These are phyloP conservation scores for Oppia nitens DNA, from an alignment of 1,140 invertebrate species.

Conservation along the genomic window DNA sequence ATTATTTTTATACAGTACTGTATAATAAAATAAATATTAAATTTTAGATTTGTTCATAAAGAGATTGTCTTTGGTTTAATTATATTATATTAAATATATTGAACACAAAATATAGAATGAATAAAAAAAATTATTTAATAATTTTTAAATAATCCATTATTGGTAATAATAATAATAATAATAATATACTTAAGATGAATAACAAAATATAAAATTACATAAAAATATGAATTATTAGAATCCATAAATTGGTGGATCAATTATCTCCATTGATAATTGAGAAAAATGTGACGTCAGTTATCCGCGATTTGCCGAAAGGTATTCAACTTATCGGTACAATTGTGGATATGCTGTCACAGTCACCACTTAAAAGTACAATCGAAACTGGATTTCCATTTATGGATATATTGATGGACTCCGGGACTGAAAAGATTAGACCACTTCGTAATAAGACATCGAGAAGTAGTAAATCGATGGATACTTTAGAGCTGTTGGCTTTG, in stretches of 20 bases:
- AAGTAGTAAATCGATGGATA: background rate
- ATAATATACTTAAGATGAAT: no score
- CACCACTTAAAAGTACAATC: slow-evolving; percentile 16
- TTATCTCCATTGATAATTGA: slow-evolving; percentile 20
- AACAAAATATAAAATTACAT: background rate
- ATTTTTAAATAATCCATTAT: no score
- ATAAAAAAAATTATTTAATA: no score
- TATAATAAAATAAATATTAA: no score
- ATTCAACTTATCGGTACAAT: slow-evolving; percentile 20
- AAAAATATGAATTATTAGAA: no score
- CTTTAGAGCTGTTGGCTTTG: slow-evolving; percentile 18
- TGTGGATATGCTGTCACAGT: slow-evolving; percentile 18
- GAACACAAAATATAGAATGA: no score
- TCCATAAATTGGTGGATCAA: slow-evolving; percentile 20
- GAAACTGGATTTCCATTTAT: slow-evolving; percentile 9
- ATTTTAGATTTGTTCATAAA: no score
- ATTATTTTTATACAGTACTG: no score
- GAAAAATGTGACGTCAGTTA: slow-evolving; percentile 18
- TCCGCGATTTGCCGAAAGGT: slow-evolving; percentile 20
- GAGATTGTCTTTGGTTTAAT: no score
- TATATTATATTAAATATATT: no score
- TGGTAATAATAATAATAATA: no score
- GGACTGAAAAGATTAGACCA: background rate
- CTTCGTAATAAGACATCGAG: background rate
- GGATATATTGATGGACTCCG: background rate